Evolutionary conservation across 2,797 vertebrate species (phyloP).

Genomic region (Clarias pachynema): DNA sequence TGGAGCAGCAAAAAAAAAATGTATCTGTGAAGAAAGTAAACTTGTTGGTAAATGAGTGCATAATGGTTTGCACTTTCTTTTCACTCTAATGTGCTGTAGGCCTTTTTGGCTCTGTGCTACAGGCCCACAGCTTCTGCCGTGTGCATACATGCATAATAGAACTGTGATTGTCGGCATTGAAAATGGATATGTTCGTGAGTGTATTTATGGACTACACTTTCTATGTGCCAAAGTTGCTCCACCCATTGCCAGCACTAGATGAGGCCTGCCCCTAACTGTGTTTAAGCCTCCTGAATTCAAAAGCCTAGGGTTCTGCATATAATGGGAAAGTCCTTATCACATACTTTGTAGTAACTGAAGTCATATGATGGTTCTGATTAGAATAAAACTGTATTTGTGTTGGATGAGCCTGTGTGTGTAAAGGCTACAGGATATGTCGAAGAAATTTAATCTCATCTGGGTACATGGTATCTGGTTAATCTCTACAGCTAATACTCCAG

Average conservation of each 20-base stretch:
- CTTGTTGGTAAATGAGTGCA: neutral
- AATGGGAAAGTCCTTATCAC: conserved; percentile 60
- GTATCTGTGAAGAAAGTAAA: conserved; percentile 1
- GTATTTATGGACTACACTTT: conserved; percentile 30
- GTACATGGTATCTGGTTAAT: neutral
- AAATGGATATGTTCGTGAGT: conserved; percentile 24
- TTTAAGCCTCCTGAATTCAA: conserved; percentile 69
- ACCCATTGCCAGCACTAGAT: conserved; percentile 35
- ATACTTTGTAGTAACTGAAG: conserved; percentile 66
- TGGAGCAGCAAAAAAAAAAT: neutral
- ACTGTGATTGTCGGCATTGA: conserved; percentile 31
- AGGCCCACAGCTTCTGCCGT: conserved; percentile 29
- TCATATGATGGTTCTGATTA: conserved; percentile 74
- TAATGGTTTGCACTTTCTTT: neutral
- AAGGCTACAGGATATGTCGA: conserved; percentile 30
- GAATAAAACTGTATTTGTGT: conserved; percentile 50
- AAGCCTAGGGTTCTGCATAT: conserved; percentile 57
- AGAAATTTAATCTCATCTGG: conserved; percentile 13
- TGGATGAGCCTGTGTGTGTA: conserved; percentile 34
- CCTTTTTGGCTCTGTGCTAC: neutral
- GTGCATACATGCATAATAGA: conserved; percentile 25
- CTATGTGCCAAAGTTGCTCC: conserved; percentile 45
- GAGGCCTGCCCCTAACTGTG: conserved; percentile 56
- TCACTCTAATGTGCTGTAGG: neutral
- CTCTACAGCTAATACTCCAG: too few species aligned